Percentiles rank a stretch among this genome's conserved stretches.
These are phyloP conservation scores for Neolamprologus hecqui DNA, from an alignment of 2,113 vertebrate genomes.

Conservation along the genomic window DNA sequence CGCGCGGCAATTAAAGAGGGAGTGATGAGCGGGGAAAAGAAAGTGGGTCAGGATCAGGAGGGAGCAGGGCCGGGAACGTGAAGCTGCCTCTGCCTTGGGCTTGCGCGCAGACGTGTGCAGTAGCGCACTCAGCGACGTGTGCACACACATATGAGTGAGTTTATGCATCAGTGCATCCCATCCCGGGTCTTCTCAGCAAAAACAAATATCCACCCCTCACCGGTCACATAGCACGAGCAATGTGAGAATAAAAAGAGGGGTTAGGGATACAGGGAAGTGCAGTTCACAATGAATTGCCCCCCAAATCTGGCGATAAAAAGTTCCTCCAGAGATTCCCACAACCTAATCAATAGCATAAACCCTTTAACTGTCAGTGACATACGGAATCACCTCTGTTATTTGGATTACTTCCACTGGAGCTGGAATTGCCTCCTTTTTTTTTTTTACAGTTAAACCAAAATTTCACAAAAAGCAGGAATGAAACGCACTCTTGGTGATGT, in stretches of 20 bases:
- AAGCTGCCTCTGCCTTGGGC: conserved; percentile 35
- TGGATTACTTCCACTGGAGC: conserved; percentile 13
- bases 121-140: background rate
- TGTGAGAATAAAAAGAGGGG: background rate
- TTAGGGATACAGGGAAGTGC: background rate
- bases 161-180: conserved; percentile 28
- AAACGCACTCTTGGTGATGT: background rate
- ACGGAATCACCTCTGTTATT: background rate
- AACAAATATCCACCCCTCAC: conserved; percentile 46
- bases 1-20: conserved; percentile 73
- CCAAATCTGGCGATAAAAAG: background rate
- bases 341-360: conserved; percentile 42
- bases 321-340: background rate
- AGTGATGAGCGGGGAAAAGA: conserved; percentile 47
- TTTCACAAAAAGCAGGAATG: conserved; percentile 4
- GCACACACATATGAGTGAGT: background rate
- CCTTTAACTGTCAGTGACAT: conserved; percentile 15
- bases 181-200: conserved; percentile 27
- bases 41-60: conserved; percentile 60
- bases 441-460: background rate
- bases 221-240: background rate
- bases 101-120: background rate
- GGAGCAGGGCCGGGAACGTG: conserved; percentile 43
- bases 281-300: background rate
- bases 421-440: background rate